These are phyloP conservation scores for Drosophila recens DNA, from an alignment of 2,888 invertebrate species.

Conservation along the genomic window DNA sequence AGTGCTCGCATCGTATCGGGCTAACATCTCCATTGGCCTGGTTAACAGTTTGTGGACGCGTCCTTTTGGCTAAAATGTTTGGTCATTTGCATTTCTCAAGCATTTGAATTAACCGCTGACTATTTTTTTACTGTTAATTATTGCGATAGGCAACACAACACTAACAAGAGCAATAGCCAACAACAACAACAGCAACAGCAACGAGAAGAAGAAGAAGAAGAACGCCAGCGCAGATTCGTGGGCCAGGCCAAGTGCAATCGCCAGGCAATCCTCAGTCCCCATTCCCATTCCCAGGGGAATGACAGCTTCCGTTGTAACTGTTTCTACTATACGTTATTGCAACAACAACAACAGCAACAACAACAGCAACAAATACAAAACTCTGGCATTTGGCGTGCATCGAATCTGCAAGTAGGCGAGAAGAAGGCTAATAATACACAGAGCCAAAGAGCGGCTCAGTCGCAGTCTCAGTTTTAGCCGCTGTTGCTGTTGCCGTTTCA, in stretches of 20 bases:
- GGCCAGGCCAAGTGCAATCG: conserved; percentile 43
- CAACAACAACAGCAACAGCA: conserved; percentile 23
- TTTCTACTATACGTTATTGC: conserved; percentile 78
- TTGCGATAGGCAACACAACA: conserved; percentile 71
- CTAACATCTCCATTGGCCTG: conserved; percentile 66
- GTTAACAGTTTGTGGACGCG: conserved; percentile 43
- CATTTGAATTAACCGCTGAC: conserved; percentile 78
- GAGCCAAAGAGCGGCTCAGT: conserved; percentile 56
- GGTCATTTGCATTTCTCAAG: conserved; percentile 78
- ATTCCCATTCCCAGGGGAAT: conserved; percentile 71
- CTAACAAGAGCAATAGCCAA: conserved; percentile 48
- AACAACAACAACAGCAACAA: conserved; percentile 62
- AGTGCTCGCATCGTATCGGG: conserved; percentile 4
- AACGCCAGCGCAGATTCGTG: conserved; percentile 47
- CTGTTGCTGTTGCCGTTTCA: conserved; percentile 13
- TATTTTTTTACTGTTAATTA: conserved; percentile 75
- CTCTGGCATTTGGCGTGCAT: conserved; percentile 75
- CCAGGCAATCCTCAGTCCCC: conserved; percentile 52
- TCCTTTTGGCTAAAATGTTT: conserved; percentile 74
- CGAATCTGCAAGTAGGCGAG: conserved; percentile 80
- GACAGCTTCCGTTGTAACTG: conserved; percentile 81
- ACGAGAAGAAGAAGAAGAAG: conserved; percentile 19
- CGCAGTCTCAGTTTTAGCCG: neutral
- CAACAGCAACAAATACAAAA: conserved; percentile 37
- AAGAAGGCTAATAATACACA: conserved; percentile 81